Evolutionary conservation across 1,140 invertebrate genomes (phyloP).

Genomic region (Drosophila oshimai): DNA sequence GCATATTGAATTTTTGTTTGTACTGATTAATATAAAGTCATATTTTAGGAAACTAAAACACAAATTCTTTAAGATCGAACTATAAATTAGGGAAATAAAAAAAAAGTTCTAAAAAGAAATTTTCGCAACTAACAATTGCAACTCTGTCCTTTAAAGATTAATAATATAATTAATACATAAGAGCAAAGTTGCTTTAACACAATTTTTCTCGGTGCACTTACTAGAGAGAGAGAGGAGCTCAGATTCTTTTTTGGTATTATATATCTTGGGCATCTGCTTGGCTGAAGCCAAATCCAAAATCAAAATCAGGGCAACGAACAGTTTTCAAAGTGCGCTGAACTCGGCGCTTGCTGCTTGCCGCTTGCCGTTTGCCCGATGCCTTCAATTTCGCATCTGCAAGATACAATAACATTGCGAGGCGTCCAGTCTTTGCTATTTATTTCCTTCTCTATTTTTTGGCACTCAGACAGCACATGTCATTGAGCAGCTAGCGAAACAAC

Average conservation of each 20-base stretch:
- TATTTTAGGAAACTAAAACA: too few relatives aligned
- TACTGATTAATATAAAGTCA: too few relatives aligned
- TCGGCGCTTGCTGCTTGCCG: constrained; percentile 11
- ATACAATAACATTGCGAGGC: constrained; percentile 55
- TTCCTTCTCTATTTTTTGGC: constrained; percentile 46
- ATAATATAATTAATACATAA: too few relatives aligned
- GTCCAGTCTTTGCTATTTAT: constrained; percentile 40
- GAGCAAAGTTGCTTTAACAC: background rate
- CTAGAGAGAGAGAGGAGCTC: background rate
- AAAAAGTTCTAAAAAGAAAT: too few relatives aligned
- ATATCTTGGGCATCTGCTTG: constrained; percentile 21
- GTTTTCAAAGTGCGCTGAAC: constrained; percentile 72
- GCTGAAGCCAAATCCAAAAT: constrained; percentile 17
- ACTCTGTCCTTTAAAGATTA: too few relatives aligned
- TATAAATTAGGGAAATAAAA: too few relatives aligned
- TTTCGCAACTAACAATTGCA: too few relatives aligned
- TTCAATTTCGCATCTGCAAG: constrained; percentile 50
- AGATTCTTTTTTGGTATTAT: background rate
- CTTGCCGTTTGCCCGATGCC: constrained; percentile 2
- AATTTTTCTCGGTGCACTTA: background rate
- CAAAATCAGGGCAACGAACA: constrained; percentile 61
- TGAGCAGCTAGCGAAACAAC: constrained; percentile 61
- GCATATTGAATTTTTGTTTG: too few relatives aligned
- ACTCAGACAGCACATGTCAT: constrained; percentile 70
- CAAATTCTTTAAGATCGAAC: too few relatives aligned